Conservation (phyloP, 2,888 invertebrate genomes). For the Dolichomitus sp. region DNA sequence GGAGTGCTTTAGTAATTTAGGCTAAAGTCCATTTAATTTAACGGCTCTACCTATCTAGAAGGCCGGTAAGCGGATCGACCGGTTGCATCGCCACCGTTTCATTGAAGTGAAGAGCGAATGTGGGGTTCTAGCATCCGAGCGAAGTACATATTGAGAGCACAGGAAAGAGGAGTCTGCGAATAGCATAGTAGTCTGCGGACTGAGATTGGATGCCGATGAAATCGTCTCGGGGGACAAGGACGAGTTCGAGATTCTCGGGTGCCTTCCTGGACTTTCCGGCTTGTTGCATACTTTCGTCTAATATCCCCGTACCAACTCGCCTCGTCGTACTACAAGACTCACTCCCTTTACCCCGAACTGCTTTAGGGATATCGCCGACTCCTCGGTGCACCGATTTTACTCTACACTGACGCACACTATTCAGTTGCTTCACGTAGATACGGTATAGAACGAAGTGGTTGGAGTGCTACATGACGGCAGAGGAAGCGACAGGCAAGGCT, state of each 20-base stretch:
- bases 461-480: not conserved
- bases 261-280: conserved; percentile 50
- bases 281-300: conserved; percentile 79
- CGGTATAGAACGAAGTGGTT: conserved; percentile 4
- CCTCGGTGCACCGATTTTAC: conserved; percentile 4
- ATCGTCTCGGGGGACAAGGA: conserved; percentile 74
- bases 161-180: conserved; percentile 35
- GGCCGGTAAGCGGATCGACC: not conserved
- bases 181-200: conserved; percentile 58
- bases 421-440: not conserved
- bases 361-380: conserved; percentile 27
- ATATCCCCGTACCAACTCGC: conserved; percentile 65
- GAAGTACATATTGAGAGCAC: conserved; percentile 27
- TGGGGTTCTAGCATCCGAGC: not conserved
- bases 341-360: conserved; percentile 4
- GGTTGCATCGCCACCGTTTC: not conserved
- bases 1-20: not conserved
- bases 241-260: conserved; percentile 36
- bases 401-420: conserved; percentile 10
- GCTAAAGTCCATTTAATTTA: not conserved
- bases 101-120: not conserved
- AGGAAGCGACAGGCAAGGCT: conserved; percentile 26
- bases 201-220: conserved; percentile 80
- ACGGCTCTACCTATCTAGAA: not conserved
- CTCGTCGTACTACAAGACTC: conserved; percentile 8